Evolutionary conservation across 2,113 vertebrate genomes (phyloP).

Genomic region (Calidris pygmaea): DNA sequence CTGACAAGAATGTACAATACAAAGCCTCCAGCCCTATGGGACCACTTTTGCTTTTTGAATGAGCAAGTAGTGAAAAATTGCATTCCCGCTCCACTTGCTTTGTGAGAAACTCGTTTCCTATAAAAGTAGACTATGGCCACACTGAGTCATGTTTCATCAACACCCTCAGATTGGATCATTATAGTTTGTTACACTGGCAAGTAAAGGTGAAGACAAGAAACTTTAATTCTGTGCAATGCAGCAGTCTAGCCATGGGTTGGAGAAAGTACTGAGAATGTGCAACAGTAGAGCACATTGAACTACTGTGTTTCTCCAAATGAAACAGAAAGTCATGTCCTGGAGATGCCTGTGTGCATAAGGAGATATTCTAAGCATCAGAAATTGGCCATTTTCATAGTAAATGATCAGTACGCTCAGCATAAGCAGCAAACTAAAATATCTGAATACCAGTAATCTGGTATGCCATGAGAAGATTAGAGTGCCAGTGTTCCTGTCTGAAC

Average conservation of each 20-base stretch:
- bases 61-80: slow-evolving; percentile 2
- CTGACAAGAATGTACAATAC: not conserved
- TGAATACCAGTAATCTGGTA: not conserved
- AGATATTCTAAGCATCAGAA: not conserved
- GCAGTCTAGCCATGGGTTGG: not conserved
- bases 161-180: not conserved
- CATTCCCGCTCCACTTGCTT: not conserved
- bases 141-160: not conserved
- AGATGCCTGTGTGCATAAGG: not conserved
- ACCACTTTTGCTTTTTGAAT: not conserved
- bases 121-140: not conserved
- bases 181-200: not conserved
- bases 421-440: not conserved
- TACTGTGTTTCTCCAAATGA: not conserved
- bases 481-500: not conserved
- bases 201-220: not conserved
- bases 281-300: not conserved
- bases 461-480: not conserved
- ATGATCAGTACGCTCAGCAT: not conserved
- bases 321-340: not conserved
- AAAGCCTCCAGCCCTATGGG: not conserved
- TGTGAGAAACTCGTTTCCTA: slow-evolving; percentile 10
- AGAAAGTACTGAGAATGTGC: not conserved
- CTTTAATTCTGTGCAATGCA: not conserved
- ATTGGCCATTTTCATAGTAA: not conserved